A percentile compares a stretch with the other conserved stretches of the same genome.
These are phyloP conservation scores for Chelonus insularis DNA, from an alignment of 1,140 invertebrate species.

Conservation along the genomic window DNA sequence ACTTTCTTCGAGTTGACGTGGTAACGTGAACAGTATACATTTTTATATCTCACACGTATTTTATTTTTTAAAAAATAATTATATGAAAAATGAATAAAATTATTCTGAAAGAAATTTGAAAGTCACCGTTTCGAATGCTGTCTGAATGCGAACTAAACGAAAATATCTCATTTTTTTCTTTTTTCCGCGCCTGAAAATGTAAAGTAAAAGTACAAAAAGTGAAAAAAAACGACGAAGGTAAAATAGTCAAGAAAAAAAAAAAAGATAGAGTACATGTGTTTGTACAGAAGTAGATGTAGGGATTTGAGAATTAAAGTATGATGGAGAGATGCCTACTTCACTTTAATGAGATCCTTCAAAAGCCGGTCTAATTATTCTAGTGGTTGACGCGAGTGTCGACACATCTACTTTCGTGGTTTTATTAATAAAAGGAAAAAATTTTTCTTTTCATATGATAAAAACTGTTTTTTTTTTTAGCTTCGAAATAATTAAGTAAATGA, in stretches of 20 bases:
- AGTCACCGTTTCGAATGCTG: background rate
- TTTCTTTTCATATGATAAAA: background rate
- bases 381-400: background rate
- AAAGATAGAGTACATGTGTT: background rate
- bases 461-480: background rate
- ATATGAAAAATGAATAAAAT: background rate
- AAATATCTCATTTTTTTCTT: background rate
- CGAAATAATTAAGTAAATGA: too few relatives aligned
- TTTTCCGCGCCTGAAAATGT: background rate
- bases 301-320: background rate
- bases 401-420: background rate
- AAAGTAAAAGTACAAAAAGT: background rate
- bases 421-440: background rate
- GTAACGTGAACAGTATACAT: slow-evolving; percentile 51
- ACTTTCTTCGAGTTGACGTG: slow-evolving; percentile 33
- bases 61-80: background rate
- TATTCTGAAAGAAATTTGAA: too few relatives aligned
- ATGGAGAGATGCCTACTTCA: slow-evolving; percentile 22
- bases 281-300: background rate
- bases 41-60: too few relatives aligned
- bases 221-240: background rate
- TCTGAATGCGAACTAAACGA: background rate
- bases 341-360: slow-evolving; percentile 47
- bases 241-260: background rate
- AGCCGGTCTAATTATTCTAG: slow-evolving; percentile 40